These are phyloP conservation scores for Cyphomyrmex costatus DNA, from an alignment of 1,140 invertebrate species.

Conservation along the genomic window DNA sequence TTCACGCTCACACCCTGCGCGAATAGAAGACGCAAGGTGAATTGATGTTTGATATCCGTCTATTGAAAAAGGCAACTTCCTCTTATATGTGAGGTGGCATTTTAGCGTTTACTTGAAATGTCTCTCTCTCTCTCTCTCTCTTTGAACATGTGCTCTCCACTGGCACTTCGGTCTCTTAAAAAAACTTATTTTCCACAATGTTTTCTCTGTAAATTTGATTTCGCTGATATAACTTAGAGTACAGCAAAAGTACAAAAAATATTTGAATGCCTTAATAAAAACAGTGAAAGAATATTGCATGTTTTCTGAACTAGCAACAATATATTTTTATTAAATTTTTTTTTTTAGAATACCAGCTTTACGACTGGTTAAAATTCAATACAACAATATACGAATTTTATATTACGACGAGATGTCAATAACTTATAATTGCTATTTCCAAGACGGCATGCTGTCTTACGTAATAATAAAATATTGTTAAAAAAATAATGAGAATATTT, in stretches of 20 bases:
- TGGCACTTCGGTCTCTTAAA: background rate
- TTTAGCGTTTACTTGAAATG: conserved; percentile 14
- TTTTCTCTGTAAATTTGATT: background rate
- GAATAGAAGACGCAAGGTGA: conserved; percentile 1
- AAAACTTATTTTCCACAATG: conserved; percentile 4
- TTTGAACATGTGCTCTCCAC: background rate
- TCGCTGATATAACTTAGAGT: background rate
- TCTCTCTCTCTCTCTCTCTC: background rate
- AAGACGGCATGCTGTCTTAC: background rate
- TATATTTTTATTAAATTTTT: background rate
- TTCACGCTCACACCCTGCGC: conserved; percentile 33
- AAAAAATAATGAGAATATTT: background rate
- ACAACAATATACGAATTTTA: background rate
- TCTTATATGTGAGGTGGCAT: conserved; percentile 10
- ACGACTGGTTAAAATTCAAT: background rate
- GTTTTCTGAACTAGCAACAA: background rate
- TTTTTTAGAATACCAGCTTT: background rate
- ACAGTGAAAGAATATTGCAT: background rate
- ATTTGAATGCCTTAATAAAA: background rate
- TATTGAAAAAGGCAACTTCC: conserved; percentile 14
- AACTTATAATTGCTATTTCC: background rate
- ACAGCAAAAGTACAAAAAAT: background rate
- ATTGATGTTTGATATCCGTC: conserved; percentile 28
- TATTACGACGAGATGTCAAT: background rate
- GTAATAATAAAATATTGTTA: too few relatives aligned